These are phyloP conservation scores for Gobio occitaniae DNA, from an alignment of 2,797 vertebrate species.

Conservation along the genomic window DNA sequence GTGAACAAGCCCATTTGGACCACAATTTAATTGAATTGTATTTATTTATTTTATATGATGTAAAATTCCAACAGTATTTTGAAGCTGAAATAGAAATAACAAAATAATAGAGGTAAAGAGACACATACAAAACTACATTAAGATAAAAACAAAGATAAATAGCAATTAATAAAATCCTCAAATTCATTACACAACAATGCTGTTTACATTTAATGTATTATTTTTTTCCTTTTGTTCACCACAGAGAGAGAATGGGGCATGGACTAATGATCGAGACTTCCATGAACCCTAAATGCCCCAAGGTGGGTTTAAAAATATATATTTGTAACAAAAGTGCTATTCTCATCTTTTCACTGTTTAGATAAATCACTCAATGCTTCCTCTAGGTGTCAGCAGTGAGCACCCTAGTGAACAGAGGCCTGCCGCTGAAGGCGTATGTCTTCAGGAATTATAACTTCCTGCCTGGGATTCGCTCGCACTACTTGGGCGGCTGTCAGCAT, in stretches of 20 bases:
- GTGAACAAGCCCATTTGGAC: background rate
- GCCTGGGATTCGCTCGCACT: conserved; percentile 90
- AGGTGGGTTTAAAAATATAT: conserved; percentile 77
- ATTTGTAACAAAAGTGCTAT: background rate
- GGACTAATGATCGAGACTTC: conserved; percentile 92
- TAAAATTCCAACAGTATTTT: background rate
- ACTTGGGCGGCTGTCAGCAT: conserved; percentile 89
- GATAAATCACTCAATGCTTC: conserved; percentile 45
- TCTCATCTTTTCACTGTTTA: background rate
- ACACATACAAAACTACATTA: background rate
- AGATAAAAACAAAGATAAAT: background rate
- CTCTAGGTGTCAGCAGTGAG: conserved; percentile 94
- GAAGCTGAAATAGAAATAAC: background rate
- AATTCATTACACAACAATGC: background rate
- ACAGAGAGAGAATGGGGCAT: conserved; percentile 92
- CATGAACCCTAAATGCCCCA: conserved; percentile 89
- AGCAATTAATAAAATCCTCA: background rate
- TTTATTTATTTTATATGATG: background rate
- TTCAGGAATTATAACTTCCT: conserved; percentile 95
- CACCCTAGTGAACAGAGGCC: conserved; percentile 92
- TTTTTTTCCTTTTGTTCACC: conserved; percentile 36
- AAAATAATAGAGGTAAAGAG: background rate
- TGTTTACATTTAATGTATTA: background rate
- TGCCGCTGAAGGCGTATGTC: conserved; percentile 90
- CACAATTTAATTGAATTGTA: background rate